Base-by-base conservation (phyloP, 2,797 vertebrate species). In the Hyperoplus immaculatus region DNA sequence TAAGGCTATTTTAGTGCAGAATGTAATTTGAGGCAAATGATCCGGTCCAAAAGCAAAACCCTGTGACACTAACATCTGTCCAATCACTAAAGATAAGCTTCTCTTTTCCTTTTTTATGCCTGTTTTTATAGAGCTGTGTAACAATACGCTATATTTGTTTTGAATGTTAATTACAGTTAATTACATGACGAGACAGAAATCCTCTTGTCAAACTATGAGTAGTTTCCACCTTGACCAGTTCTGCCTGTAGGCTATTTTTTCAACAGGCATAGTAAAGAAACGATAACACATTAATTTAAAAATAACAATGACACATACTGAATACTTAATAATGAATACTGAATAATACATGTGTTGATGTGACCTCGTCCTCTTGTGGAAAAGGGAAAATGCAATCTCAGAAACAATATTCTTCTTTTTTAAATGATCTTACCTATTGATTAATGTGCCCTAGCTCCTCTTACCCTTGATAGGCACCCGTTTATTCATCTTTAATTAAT, bases 401-500 rank as follows among this genome's bases (percentile, higher is more conserved):
- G 12, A 43, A 67, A 50, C 10, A 13, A n/a, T 65, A 2, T 18
- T 29, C 4, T 49, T 39, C 16, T 41, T 42, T 42, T 56, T 43
- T 54, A 58, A 18, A 49, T 53, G 1, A 61, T 49, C 46, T 61
- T 1, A 49, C 11, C 0, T n/a, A n/a, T 50, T 70, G 6, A 67
- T 49, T 39, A 38, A 65, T 55, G 0, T 21, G 1, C 49, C 5
- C 50, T 8, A 43, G 0, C 63, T 57, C 36, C 29, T 54, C 18
- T 47, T 61, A 16, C 6, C 10, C 13, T 39, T 68, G 3, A 77
- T 18, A 5, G 56, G 4, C 21, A 56, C 47, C 29, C 42, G 47
- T 74, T 56, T 5, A 63, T 69, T 45, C 7, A 38, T 68, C 70
- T 66, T 61, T 10, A 59, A 39, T 53, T 5, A 64, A 83, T 58